Base-by-base conservation (phyloP, 2,113 vertebrate species). In the Beaufortia kweichowensis region DNA sequence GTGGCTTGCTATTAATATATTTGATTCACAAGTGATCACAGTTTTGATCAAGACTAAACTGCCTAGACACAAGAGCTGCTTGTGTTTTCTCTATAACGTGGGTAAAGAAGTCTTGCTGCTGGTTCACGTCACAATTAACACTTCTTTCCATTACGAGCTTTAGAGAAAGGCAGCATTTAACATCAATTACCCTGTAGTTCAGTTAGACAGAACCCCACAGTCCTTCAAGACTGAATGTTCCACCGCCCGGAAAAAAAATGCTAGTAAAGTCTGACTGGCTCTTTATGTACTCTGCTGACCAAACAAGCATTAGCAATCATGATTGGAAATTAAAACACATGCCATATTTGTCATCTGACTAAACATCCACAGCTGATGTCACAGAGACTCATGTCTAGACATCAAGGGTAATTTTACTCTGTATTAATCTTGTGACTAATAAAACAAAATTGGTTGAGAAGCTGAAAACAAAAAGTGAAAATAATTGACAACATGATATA, bases 341-440 rank as follows among this genome's bases (percentile, higher is more conserved):
- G 26, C 64, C 55, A 46, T n/a, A 50, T 69, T 77, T 65, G 21
- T 21, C 41, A 60, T 64, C 66, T 35, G 66, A 81, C 10, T 63
- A 35, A 76, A 28, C 14, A 29, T 61, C 31, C 24, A 55, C 26
- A 15, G 24, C n/a, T 46, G 56, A 63, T 46, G 56, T 74, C 43
- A 46, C 29, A 46, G 35, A 50, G 33, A 56, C 15, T 28, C 3
- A 23, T 2, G 65, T 68, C 43, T 53, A 70, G 15, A 43, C 4
- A 1, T 33, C 50, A 43, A 41, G 69, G 33, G 35, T 15, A 72
- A 14, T 43, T 59, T n/a, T 4, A 14, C 33, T 41, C 21, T 7
- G 55, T 41, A 72, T 11, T 57, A 41, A 59, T n/a, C 1, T 21
- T 11, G 12, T 59, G 69, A 72, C 69, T 28, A 26, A 28, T 26